Evolutionary conservation across 2,888 invertebrate species (phyloP), one percentile per base, ranked within the genome.

Genomic region (Quadriops clusia): DNA sequence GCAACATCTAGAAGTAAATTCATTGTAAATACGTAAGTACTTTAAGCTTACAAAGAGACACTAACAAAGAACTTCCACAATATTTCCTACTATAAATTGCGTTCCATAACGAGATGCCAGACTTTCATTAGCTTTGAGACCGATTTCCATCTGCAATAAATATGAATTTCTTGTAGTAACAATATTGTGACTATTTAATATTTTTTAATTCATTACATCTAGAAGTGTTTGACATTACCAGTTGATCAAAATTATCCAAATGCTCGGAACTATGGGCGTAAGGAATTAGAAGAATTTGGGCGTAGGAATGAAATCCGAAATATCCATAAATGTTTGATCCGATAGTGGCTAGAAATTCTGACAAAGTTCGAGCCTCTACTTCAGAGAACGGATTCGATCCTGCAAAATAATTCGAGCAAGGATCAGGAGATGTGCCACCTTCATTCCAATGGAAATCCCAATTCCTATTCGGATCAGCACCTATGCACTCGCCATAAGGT

Each of bases 391-490:
- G 67, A 1, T 51, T 53, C 1, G 64, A 60, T 5, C 86, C 86
- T 7, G 75, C 74, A 50, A 68, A 85, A 1, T 58, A 69, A 3
- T 80, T 72, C 0, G 66, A 48, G 41, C 81, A 75, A 1, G 76
- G 66, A 23, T 63, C 42, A 2, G 38, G 51, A 1, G 73, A 58
- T 8, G 79, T 74, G 15, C 65, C 61, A 15, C 65, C 61, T 15
- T 64, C 65, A 37, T 69, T 65, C 79, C 79, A 81, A 39, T 71
- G 69, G 48, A 65, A 73, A 37, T 66, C 74, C 75, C 78, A 85
- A 53, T 85, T 85, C 36, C 85, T 68, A 52, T 86, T 86, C 1
- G 79, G 71, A 56, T 86, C 85, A 1, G 73, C 71, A 3, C 85
- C 85, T 34, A 56, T 54, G 41, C 77, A 72, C 8, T 6, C 52